These are phyloP conservation scores for Pelagia noctiluca DNA, from an alignment of 30 jellyfish, hydroid and myxozoan genomes.

Conservation along the genomic window DNA sequence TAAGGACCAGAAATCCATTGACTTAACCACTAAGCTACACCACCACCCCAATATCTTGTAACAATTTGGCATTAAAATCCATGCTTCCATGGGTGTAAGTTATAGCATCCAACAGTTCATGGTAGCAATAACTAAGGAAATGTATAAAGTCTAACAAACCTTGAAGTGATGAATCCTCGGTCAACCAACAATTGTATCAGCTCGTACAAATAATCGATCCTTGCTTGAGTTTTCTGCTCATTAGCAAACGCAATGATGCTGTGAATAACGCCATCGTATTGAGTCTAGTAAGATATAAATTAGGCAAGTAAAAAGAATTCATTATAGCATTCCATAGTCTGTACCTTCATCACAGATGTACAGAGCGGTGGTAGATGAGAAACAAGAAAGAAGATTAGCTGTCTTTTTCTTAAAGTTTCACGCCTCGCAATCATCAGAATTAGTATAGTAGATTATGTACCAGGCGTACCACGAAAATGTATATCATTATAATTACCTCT, in stretches of 20 bases:
- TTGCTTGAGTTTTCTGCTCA: slow-evolving; percentile 80
- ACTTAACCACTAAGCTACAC: no score
- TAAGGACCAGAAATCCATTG: background rate
- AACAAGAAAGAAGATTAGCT: no score
- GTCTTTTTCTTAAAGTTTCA: no score
- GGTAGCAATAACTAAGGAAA: background rate
- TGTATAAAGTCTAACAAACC: slow-evolving; percentile 37
- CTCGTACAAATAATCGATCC: slow-evolving; percentile 71
- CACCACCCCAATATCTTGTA: no score
- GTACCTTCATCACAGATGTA: no score
- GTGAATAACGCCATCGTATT: slow-evolving; percentile 66
- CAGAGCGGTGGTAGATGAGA: no score
- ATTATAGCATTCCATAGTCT: no score
- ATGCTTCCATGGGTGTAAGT: background rate
- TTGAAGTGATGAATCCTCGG: slow-evolving; percentile 79
- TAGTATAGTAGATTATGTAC: no score
- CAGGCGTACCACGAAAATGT: no score
- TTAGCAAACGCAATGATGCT: slow-evolving; percentile 90
- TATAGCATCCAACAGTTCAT: background rate
- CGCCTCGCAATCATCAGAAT: no score
- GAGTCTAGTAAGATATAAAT: slow-evolving; percentile 15
- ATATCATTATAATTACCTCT: no score
- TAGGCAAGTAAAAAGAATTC: no score
- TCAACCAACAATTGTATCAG: slow-evolving; percentile 76
- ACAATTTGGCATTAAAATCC: background rate